Evolutionary conservation across 2,113 vertebrate species (phyloP), one percentile per base, ranked within the genome.

Genomic region (Benitochromis conjunctus): DNA sequence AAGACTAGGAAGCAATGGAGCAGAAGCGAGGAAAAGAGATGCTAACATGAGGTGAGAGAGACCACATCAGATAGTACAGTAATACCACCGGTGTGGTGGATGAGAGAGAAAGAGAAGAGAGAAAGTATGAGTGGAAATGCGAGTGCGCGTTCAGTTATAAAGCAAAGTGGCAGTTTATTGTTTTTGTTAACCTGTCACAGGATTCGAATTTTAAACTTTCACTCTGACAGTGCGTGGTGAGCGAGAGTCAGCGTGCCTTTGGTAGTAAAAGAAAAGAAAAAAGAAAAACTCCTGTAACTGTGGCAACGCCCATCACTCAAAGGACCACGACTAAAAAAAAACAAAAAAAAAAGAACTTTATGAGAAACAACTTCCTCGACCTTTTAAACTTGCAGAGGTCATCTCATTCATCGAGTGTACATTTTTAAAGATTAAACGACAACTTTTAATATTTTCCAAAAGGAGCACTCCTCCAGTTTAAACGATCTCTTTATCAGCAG

Each of bases 181-280:
- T 86, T 87, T 89, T 80, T 81, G 62, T 43, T 84, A 3, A 21
- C 43, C 41, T 57, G 86, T 83, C 46, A 26, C 36, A 77, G 18
- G 79, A 80, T 82, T 86, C 26, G 9, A 94, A 71, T 86, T 82
- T 84, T 85, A 16, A 91, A 93, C 93, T 95, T 92, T 94, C 94
- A 84, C 80, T 94, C 88, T 95, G 91, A 95, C 92, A 56, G 66
- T 62, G 34, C 13, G 9, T 3, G 79, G 21, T 66, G 51, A 58
- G 31, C 55, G 62, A 66, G 53, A 16, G 62, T 18, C 7, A 29
- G 54, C 21, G 36, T 29, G 41, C 46, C 76, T 74, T 31, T 82
- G 81, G 46, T 60, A 34, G 54, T 66, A 48, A 48, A 48, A 48
- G 9, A 14, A 51, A 51, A 18, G 18, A 51, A 51, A 51, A 8